Evolutionary conservation across 92 coral and sea anemone genomes (phyloP).

Genomic region (Bergia puertoricense): DNA sequence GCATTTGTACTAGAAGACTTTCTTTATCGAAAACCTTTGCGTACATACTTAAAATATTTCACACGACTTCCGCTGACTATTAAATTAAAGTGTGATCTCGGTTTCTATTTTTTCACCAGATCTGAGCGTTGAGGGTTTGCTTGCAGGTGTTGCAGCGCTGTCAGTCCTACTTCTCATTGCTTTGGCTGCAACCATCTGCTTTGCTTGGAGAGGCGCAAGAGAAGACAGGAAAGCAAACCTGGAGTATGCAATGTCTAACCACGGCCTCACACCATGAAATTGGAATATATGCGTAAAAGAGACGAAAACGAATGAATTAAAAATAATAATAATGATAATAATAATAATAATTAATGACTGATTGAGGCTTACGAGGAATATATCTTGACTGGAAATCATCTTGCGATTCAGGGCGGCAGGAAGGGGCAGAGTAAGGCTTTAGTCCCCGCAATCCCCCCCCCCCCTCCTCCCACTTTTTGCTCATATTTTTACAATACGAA

Average conservation of each 20-base stretch:
- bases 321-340: no score
- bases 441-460: no score
- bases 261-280: background rate
- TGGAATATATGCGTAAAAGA: background rate
- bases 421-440: no score
- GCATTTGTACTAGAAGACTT: no score
- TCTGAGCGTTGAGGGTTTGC: background rate
- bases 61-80: background rate
- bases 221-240: background rate
- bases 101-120: background rate
- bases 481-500: no score
- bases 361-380: background rate
- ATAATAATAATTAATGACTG: background rate
- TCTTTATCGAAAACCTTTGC: no score
- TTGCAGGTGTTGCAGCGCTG: background rate
- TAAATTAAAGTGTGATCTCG: background rate
- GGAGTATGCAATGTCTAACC: constrained; percentile 14
- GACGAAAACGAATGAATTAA: background rate
- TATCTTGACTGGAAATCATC: no score
- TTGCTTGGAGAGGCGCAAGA: background rate
- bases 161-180: background rate
- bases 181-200: background rate
- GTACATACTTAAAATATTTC: background rate
- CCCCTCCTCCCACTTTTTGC: no score
- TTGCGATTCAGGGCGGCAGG: no score